Evolutionary conservation across 2,113 vertebrate genomes (phyloP).

Genomic region (Stomatorhinus ivindoensis): DNA sequence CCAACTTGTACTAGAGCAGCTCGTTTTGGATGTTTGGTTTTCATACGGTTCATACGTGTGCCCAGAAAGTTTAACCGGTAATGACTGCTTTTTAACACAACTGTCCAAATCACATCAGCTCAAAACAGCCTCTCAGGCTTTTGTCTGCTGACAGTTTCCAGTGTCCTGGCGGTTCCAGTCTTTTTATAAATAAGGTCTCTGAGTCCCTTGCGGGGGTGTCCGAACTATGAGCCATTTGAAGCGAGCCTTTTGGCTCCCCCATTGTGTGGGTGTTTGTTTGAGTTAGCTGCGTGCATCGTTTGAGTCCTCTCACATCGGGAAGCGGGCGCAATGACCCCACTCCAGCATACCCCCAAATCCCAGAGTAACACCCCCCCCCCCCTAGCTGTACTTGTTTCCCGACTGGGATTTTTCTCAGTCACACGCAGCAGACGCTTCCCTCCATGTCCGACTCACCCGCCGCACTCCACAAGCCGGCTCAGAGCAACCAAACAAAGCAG

Average conservation of each 20-base stretch:
- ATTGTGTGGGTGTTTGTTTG: not conserved
- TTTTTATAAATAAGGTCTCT: slow-evolving; percentile 42
- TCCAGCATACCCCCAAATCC: not conserved
- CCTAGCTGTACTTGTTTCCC: not conserved
- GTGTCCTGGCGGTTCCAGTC: slow-evolving; percentile 66
- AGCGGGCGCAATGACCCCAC: not conserved
- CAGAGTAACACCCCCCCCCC: not conserved
- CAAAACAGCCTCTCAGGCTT: not conserved
- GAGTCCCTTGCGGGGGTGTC: not conserved
- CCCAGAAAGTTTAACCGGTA: not conserved
- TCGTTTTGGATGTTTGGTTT: not conserved
- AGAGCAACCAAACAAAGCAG: not conserved
- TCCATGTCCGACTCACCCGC: not conserved
- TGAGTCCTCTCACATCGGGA: not conserved
- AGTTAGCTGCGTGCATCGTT: not conserved
- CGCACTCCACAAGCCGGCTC: not conserved
- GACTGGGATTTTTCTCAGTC: not conserved
- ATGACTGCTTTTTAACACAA: not conserved
- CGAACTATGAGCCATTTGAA: not conserved
- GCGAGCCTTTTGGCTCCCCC: not conserved
- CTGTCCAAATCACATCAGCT: not conserved
- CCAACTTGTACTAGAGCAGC: not conserved
- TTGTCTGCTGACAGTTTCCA: not conserved
- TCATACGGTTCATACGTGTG: not conserved
- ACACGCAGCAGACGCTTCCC: not conserved